Evolutionary conservation across 2,113 vertebrate genomes (phyloP), one percentile per base, ranked within the genome.

Genomic region (Vulpes ferrilata): DNA sequence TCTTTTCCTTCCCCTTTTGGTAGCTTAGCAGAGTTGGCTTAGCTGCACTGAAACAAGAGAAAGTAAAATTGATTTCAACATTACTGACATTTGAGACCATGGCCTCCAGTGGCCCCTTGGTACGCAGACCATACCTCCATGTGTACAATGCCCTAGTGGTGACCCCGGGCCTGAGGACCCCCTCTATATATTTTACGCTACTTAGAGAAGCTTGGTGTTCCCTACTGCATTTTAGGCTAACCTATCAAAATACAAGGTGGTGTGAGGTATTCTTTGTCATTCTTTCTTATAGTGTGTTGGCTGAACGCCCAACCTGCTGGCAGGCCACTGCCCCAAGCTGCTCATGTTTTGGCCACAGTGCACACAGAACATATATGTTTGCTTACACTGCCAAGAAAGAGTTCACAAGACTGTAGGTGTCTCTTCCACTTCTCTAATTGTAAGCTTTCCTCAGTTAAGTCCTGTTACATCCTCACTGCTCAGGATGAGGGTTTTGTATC

Each of bases 291-390:
- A 57, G 10, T 32, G 35, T 19, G 69, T 92, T 51, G 60, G 22
- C 0, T 53, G 32, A 10, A 51, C 23, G 23, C 2, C 35, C 13
- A 25, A 8, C 5, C 62, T 71, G 12, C 22, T 62, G 60, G 27
- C 2, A 1, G 10, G 55, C 11, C 15, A 20, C 6, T 7, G 17
- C 0, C 27, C 9, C 2, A 30, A 13, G 38, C 22, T 59, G 17
- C 8, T 71, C 57, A 71, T 3, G 38, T 76, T 59, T 60, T 65
- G 53, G 15, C 9, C 3, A 16, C 16, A 64, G 15, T 60, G 16
- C 43, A 30, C 19, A 62, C 19, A 62, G 8, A 88, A 74, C 7
- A 30, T 27, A 3, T 11, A 16, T 20, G 3, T 0, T 25, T 25
- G 1, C 3, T 2, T 13, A 9, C 11, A 60, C 1, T 60, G 71